phyloP scores from a whole-genome alignment of 2,888 invertebrate species.

The Alitta virens region DNA sequence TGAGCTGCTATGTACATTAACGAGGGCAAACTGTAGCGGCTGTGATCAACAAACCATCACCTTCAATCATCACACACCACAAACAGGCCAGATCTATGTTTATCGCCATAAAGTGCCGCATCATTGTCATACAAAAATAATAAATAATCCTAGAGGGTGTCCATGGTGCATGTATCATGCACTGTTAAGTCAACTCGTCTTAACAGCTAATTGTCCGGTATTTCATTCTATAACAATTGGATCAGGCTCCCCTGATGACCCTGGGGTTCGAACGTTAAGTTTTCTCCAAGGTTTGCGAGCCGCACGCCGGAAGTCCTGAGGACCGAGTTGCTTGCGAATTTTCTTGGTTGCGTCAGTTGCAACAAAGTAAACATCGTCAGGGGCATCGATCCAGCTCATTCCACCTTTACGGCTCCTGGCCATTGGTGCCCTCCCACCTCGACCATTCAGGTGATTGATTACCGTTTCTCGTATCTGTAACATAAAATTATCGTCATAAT shows the following conservation, averaged over 20 bases:
- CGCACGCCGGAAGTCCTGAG: slow-evolving; percentile 76
- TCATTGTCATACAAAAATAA: no score
- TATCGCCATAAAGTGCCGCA: no score
- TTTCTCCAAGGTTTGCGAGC: slow-evolving; percentile 76
- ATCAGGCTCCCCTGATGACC: background rate
- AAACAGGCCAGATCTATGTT: no score
- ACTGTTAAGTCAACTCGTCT: background rate
- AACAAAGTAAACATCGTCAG: slow-evolving; percentile 93
- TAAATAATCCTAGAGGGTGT: no score
- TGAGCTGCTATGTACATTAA: no score
- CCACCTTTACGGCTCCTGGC: slow-evolving; percentile 76
- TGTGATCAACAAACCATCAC: no score
- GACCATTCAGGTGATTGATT: slow-evolving; percentile 30
- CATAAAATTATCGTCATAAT: no score
- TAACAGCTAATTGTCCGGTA: no score
- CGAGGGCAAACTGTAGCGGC: no score
- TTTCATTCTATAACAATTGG: slow-evolving; percentile 10
- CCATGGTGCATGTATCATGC: background rate
- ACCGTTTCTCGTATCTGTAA: slow-evolving; percentile 23
- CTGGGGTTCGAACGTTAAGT: slow-evolving; percentile 22
- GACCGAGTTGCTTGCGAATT: slow-evolving; percentile 77
- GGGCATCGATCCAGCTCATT: slow-evolving; percentile 97
- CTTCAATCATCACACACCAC: no score
- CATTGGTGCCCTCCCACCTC: slow-evolving; percentile 30
- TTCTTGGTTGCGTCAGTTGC: slow-evolving; percentile 87